phyloP scores from a whole-genome alignment of 1,140 invertebrate genomes.

The Philotrypesis tridentata region DNA sequence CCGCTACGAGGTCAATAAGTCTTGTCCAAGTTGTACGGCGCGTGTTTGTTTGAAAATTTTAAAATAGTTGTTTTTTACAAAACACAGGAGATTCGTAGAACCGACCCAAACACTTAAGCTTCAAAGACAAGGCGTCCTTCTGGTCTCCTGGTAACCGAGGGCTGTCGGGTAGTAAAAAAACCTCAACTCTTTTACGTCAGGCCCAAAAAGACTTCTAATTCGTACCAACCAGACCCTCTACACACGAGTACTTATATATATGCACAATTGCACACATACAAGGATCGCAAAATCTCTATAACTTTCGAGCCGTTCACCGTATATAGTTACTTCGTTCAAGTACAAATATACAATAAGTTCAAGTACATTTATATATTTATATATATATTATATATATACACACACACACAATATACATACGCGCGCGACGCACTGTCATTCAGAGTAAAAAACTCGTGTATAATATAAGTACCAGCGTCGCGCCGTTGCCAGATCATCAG shows the following conservation, averaged over 20 bases:
- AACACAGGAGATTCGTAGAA: no score
- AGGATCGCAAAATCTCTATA: not conserved
- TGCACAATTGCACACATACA: no score
- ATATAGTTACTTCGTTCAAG: not conserved
- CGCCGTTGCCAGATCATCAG: conserved; percentile 42
- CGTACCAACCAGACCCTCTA: not conserved
- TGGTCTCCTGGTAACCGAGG: not conserved
- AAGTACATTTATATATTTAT: no score
- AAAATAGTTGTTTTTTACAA: no score
- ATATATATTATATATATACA: no score
- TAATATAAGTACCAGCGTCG: not conserved
- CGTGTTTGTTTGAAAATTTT: no score
- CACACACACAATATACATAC: no score
- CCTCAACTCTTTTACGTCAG: not conserved
- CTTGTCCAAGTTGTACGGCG: no score
- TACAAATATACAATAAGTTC: no score
- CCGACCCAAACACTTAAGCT: no score
- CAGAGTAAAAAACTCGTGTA: not conserved
- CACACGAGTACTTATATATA: no score
- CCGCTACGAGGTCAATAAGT: no score
- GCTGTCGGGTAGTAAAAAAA: not conserved
- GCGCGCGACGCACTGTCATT: not conserved
- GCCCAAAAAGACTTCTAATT: not conserved
- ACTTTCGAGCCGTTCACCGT: not conserved
- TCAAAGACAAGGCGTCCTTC: not conserved